Conservation (phyloP, 2,888 invertebrate genomes). For the Lordiphosa andalusiaca region DNA sequence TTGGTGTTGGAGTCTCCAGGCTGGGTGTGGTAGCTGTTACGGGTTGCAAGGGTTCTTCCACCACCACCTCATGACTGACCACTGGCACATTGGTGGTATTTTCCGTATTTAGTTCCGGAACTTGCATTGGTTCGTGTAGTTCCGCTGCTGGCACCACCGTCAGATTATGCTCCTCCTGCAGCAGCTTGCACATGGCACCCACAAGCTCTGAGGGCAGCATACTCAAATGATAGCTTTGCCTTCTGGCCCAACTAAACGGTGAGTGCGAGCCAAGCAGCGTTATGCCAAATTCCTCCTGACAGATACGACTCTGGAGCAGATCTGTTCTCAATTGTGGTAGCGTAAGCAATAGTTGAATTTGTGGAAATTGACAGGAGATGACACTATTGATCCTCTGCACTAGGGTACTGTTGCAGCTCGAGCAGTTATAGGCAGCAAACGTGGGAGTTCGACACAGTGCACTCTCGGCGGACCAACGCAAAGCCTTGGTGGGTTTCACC, state of each 20-base stretch:
- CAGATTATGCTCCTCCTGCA: slow-evolving; percentile 80
- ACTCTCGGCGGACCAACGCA: slow-evolving; percentile 42
- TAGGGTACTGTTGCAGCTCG: slow-evolving; percentile 85
- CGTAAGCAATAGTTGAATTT: slow-evolving; percentile 83
- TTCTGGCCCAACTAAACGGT: slow-evolving; percentile 31
- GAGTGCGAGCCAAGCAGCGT: slow-evolving; percentile 78
- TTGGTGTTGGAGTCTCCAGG: slow-evolving; percentile 33
- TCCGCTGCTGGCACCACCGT: slow-evolving; percentile 10
- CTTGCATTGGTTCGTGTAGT: slow-evolving; percentile 7
- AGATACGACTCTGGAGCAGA: slow-evolving; percentile 83
- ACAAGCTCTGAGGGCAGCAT: slow-evolving; percentile 86
- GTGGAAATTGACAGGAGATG: slow-evolving; percentile 85
- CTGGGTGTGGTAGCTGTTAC: slow-evolving; percentile 7
- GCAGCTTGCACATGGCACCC: slow-evolving; percentile 88
- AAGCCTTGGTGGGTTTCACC: slow-evolving; percentile 83
- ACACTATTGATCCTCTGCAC: slow-evolving; percentile 87
- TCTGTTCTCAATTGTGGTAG: slow-evolving; percentile 84
- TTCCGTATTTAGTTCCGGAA: slow-evolving; percentile 14
- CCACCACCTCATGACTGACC: slow-evolving; percentile 1
- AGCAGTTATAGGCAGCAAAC: slow-evolving; percentile 86
- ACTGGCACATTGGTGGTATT: slow-evolving; percentile 14
- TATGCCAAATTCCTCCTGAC: slow-evolving; percentile 82
- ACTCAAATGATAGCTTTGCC: slow-evolving; percentile 83
- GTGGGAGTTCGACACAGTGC: slow-evolving; percentile 86
- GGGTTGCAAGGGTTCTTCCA: not conserved